phyloP scores from a whole-genome alignment of 2,113 vertebrate species.

The Lathamus discolor region DNA sequence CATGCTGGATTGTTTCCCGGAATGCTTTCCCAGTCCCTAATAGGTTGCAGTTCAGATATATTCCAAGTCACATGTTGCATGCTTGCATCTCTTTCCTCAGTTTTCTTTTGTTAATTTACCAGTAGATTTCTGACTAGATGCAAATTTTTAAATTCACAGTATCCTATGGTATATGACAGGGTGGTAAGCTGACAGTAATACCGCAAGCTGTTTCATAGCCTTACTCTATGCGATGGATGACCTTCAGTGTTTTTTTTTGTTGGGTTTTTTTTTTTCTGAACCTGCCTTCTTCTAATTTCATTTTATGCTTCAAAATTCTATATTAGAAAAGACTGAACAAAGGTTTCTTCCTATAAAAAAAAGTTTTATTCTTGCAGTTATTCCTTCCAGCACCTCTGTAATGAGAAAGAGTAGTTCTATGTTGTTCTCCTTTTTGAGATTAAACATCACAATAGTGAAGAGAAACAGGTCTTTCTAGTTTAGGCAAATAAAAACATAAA shows the following conservation, averaged over 20 bases:
- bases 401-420: neutral
- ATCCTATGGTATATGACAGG: neutral
- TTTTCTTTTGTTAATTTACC: neutral
- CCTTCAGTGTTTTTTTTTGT: neutral
- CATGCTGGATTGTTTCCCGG: neutral
- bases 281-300: neutral
- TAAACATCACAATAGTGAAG: neutral
- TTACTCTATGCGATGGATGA: neutral
- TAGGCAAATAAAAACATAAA: no score
- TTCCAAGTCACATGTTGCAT: neutral
- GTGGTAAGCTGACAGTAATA: neutral
- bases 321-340: neutral
- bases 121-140: neutral
- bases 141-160: neutral
- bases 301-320: neutral
- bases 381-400: neutral
- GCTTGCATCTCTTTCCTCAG: neutral
- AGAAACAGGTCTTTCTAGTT: neutral
- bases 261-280: neutral
- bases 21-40: neutral
- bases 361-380: neutral
- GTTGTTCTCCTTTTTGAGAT: neutral
- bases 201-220: neutral
- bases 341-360: neutral
- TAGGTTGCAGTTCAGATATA: neutral